Evolutionary conservation across 1,140 invertebrate genomes (phyloP).

Genomic region (Drosophila tsacasi): DNA sequence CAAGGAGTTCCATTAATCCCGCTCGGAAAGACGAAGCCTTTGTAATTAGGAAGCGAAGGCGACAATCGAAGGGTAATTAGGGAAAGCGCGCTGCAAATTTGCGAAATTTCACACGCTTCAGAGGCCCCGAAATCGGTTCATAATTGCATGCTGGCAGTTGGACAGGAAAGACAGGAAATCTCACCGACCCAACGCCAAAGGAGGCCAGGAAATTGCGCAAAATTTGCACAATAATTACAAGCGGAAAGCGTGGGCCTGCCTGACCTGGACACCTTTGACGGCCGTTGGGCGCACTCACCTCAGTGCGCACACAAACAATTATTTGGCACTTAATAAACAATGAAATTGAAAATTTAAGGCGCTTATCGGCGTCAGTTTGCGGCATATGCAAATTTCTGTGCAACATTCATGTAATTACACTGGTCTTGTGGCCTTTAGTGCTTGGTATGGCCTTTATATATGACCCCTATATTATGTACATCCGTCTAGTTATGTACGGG

Average conservation of each 20-base stretch:
- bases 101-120: conserved; percentile 62
- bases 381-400: conserved; percentile 68
- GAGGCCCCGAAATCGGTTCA: conserved; percentile 13
- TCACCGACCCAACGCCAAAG: conserved; percentile 21
- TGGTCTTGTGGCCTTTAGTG: conserved; percentile 29
- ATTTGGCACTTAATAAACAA: conserved; percentile 83
- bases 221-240: conserved; percentile 73
- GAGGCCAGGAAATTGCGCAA: conserved; percentile 62
- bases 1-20: conserved; percentile 13
- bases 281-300: conserved; percentile 10
- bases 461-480: conserved; percentile 18
- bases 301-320: conserved; percentile 55
- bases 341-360: conserved; percentile 83
- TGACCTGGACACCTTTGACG: conserved; percentile 65
- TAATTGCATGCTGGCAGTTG: conserved; percentile 49
- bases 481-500: background rate
- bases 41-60: conserved; percentile 35
- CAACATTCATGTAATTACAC: conserved; percentile 75
- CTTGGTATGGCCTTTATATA: conserved; percentile 37
- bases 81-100: conserved; percentile 40
- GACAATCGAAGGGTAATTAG: conserved; percentile 38
- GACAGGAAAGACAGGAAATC: conserved; percentile 49
- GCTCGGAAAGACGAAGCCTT: background rate
- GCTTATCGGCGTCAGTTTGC: conserved; percentile 66
- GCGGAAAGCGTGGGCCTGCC: conserved; percentile 69